These are phyloP conservation scores for Arion vulgaris DNA, from an alignment of 1,140 invertebrate genomes.

Conservation along the genomic window DNA sequence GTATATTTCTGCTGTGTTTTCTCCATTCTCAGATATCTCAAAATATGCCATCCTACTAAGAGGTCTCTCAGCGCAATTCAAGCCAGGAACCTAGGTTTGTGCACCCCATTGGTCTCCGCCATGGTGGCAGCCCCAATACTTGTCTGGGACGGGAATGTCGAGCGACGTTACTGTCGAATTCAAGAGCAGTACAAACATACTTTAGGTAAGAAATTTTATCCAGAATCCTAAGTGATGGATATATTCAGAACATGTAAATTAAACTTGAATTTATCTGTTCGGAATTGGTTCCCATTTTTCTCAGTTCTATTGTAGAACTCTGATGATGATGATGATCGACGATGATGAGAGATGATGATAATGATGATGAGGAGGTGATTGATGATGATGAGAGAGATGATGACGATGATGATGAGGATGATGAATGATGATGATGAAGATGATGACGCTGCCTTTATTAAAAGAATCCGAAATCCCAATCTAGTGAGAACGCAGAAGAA, in stretches of 20 bases:
- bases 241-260: not conserved
- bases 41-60: slow-evolving; percentile 36
- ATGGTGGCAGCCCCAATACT: slow-evolving; percentile 22
- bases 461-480: too few relatives aligned
- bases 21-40: slow-evolving; percentile 34
- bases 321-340: too few relatives aligned
- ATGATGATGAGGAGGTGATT: too few relatives aligned
- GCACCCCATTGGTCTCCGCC: slow-evolving; percentile 11
- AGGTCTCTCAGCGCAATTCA: slow-evolving; percentile 24
- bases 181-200: slow-evolving; percentile 29
- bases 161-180: slow-evolving; percentile 20
- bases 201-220: slow-evolving; percentile 14
- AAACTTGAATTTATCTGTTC: not conserved
- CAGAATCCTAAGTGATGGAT: not conserved
- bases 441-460: too few relatives aligned
- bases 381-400: too few relatives aligned
- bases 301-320: too few relatives aligned
- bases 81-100: slow-evolving; percentile 24
- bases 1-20: too few relatives aligned
- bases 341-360: too few relatives aligned
- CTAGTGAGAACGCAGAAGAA: too few relatives aligned
- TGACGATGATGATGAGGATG: too few relatives aligned
- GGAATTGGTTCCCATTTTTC: too few relatives aligned
- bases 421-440: too few relatives aligned
- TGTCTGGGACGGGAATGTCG: slow-evolving; percentile 36